phyloP scores from a whole-genome alignment of 1,140 invertebrate genomes.

The Zophobas atratus region DNA sequence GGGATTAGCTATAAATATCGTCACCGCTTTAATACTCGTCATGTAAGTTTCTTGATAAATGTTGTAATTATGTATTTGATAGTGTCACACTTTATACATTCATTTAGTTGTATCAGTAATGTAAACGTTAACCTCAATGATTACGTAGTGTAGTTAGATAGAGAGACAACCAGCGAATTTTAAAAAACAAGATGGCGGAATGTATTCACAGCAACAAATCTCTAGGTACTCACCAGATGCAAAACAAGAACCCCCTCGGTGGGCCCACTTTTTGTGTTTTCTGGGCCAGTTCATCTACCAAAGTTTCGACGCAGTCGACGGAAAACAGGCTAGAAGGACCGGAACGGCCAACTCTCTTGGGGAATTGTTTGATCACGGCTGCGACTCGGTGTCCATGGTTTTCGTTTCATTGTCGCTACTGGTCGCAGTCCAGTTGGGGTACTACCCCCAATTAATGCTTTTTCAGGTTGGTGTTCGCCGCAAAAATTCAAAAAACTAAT shows the following conservation, averaged over 20 bases:
- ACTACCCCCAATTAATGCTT: constrained; percentile 94
- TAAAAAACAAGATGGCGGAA: too few species aligned
- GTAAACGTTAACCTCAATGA: too few species aligned
- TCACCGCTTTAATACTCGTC: constrained; percentile 93
- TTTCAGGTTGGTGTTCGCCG: constrained; percentile 77
- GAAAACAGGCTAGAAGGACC: constrained; percentile 98
- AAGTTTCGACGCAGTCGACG: constrained; percentile 98
- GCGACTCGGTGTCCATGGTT: constrained; percentile 97
- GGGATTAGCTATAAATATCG: constrained; percentile 94
- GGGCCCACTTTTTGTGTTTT: constrained; percentile 93
- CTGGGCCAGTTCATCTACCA: constrained; percentile 98
- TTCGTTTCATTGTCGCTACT: constrained; percentile 96
- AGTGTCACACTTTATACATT: too few species aligned
- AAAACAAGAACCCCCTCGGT: constrained; percentile 85
- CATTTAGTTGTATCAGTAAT: too few species aligned
- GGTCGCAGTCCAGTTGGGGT: constrained; percentile 91
- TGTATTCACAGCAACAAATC: constrained; percentile 29
- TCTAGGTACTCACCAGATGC: constrained; percentile 78
- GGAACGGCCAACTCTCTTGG: constrained; percentile 93
- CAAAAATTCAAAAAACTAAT: not conserved
- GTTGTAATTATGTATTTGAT: not conserved
- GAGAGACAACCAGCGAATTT: too few species aligned
- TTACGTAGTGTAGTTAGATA: too few species aligned
- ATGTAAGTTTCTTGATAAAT: constrained; percentile 76
- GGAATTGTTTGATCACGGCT: constrained; percentile 99